Base-by-base conservation (phyloP, 2,888 invertebrate genomes). In the Galeruca laticollis region DNA sequence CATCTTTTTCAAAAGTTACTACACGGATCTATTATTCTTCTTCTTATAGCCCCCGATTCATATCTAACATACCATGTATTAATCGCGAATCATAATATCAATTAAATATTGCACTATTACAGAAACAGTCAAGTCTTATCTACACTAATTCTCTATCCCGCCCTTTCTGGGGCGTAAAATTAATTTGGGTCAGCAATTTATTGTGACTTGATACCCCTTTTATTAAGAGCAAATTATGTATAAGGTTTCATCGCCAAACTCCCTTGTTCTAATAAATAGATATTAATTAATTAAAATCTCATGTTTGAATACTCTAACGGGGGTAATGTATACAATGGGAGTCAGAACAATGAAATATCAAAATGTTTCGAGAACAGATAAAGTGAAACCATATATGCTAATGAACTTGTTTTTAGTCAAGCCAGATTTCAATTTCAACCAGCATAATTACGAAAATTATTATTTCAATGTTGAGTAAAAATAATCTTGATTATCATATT, bases 231-330 rank as follows among this genome's bases (percentile, higher is more conserved):
- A 52, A 52, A 52, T 52, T 26, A 52, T 52, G 21, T 52, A 21
- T 21, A 52, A 52, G 52, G 52, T 21, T 52, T 43, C 43, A 43
- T 43, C 15, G 43, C n/a, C n/a, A 15, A 43, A 43, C 43, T 52
- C 52, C 26, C 15, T 26, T 2, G 52, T n/a, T 26, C 11, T 20
- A 52, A 52, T 21, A 52, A 52, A 21, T 52, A 52, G 52, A 52
- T 26, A 52, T 21, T 52, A 52, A 52, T 52, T 52, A 52, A 26
- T 52, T 52, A 21, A 21, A 52, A 52, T 52, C 52, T 20, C 52
- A 20, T 52, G 52, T 52, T 52, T 52, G 18, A 26, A 21, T 52
- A 26, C 26, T n/a, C 52, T 26, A 6, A 21, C 21, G 21, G 13
- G 52, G 21, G 11, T 21, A 21, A 52, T 11, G 10, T 21, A 52